Conservation (phyloP, 2,113 vertebrate species). For the Semnornis frantzii region DNA sequence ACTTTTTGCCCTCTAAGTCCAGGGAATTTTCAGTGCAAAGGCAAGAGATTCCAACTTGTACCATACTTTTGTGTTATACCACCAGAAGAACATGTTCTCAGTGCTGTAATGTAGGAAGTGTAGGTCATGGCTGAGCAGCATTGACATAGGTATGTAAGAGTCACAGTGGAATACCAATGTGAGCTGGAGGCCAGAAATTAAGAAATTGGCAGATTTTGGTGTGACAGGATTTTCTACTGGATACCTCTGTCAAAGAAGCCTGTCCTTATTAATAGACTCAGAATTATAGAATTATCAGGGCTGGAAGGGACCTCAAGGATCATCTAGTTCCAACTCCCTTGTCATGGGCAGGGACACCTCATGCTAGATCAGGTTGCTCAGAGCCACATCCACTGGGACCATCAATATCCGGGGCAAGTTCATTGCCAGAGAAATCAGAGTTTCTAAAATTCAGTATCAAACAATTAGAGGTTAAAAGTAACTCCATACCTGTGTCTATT, state of each 20-base stretch:
- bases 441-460: constrained; percentile 3
- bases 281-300: too few species aligned
- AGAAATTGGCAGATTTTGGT: neutral
- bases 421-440: neutral
- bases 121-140: neutral
- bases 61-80: neutral
- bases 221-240: neutral
- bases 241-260: neutral
- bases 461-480: constrained; percentile 35
- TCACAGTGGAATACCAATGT: neutral
- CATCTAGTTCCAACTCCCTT: too few species aligned
- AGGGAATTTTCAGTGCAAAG: neutral
- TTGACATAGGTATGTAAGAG: neutral
- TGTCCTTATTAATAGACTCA: neutral
- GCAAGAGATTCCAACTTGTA: neutral
- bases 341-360: too few species aligned
- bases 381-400: neutral
- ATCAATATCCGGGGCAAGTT: neutral
- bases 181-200: neutral
- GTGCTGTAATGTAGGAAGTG: neutral
- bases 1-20: neutral
- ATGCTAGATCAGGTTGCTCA: too few species aligned
- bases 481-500: neutral
- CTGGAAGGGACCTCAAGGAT: too few species aligned
- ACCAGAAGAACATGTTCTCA: neutral